A percentile compares a stretch with the other conserved stretches of the same genome.
phyloP scores from a whole-genome alignment of 2,797 vertebrate genomes.

The Odontamblyopus rebecca region DNA sequence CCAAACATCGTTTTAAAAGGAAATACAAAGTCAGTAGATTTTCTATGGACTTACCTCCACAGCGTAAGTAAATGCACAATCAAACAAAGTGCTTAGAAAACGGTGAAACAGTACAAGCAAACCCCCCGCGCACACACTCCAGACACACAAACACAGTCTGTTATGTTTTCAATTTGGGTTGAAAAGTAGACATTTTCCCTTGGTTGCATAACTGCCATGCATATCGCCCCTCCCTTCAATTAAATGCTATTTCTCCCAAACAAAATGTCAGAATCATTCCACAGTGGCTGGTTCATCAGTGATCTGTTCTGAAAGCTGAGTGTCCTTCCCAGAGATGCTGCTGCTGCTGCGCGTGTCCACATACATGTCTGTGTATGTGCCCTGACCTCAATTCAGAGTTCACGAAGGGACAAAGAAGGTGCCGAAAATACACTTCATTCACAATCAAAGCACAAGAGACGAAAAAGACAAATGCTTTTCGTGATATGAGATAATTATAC shows the following conservation, averaged over 20 bases:
- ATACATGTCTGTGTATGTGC: constrained; percentile 51
- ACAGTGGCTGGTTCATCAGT: constrained; percentile 69
- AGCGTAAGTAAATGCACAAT: constrained; percentile 40
- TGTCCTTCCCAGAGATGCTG: constrained; percentile 67
- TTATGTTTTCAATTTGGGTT: constrained; percentile 78
- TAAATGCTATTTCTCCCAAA: constrained; percentile 79
- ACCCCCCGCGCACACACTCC: constrained; percentile 14
- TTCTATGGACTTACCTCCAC: constrained; percentile 29
- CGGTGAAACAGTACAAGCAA: not conserved
- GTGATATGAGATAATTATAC: constrained; percentile 55
- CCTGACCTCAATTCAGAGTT: constrained; percentile 77
- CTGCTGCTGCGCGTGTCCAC: constrained; percentile 41
- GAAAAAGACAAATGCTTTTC: constrained; percentile 69
- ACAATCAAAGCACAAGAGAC: constrained; percentile 59
- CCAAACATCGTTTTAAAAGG: constrained; percentile 11
- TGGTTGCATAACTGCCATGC: constrained; percentile 74
- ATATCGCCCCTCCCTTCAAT: constrained; percentile 74
- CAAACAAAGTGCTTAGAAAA: constrained; percentile 37
- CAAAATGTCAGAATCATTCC: constrained; percentile 79
- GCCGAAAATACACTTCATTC: constrained; percentile 72
- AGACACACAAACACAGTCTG: constrained; percentile 55
- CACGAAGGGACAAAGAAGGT: constrained; percentile 68
- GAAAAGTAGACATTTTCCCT: constrained; percentile 75
- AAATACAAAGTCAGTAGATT: constrained; percentile 25
- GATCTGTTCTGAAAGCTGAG: constrained; percentile 79